A percentile compares a stretch with the other conserved stretches of the same genome.
phyloP scores from a whole-genome alignment of 2,888 invertebrate genomes.

The Cantharis flavilabris region DNA sequence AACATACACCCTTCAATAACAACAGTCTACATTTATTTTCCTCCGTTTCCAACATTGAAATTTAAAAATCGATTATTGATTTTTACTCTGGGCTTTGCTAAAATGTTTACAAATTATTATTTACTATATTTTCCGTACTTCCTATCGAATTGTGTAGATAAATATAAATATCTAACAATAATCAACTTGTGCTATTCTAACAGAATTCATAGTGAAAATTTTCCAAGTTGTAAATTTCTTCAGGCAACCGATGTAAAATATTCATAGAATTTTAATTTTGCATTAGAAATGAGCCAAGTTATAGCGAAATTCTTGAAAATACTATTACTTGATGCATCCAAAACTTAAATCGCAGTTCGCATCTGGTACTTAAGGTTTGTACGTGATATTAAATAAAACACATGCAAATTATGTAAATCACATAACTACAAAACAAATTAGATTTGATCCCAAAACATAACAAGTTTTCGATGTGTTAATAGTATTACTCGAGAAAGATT shows the following conservation, averaged over 20 bases:
- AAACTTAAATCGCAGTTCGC: constrained; percentile 19
- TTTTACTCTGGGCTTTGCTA: not conserved
- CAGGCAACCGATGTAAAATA: constrained; percentile 37
- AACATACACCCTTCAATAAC: constrained; percentile 23
- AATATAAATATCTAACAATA: constrained; percentile 2
- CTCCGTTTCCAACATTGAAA: not conserved
- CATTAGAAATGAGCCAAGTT: constrained; percentile 41
- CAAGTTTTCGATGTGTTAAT: not conserved
- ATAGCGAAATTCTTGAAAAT: constrained; percentile 33
- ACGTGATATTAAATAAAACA: constrained; percentile 18
- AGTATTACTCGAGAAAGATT: not conserved
- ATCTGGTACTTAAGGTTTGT: constrained; percentile 18
- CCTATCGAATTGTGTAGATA: constrained; percentile 3
- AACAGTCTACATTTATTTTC: not conserved
- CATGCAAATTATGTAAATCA: constrained; percentile 22
- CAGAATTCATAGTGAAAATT: constrained; percentile 24
- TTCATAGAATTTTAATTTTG: constrained; percentile 42
- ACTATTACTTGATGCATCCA: constrained; percentile 39
- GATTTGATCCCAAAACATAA: constrained; percentile 1
- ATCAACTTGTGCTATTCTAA: constrained; percentile 8
- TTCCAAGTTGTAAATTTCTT: constrained; percentile 32
- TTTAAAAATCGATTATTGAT: not conserved
- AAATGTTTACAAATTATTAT: not conserved
- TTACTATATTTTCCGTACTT: not conserved
- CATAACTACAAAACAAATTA: constrained; percentile 2